Percentiles rank a stretch among this genome's conserved stretches.
Evolutionary conservation across 2,113 vertebrate species (phyloP).

Genomic region (Reinhardtius hippoglossoides): DNA sequence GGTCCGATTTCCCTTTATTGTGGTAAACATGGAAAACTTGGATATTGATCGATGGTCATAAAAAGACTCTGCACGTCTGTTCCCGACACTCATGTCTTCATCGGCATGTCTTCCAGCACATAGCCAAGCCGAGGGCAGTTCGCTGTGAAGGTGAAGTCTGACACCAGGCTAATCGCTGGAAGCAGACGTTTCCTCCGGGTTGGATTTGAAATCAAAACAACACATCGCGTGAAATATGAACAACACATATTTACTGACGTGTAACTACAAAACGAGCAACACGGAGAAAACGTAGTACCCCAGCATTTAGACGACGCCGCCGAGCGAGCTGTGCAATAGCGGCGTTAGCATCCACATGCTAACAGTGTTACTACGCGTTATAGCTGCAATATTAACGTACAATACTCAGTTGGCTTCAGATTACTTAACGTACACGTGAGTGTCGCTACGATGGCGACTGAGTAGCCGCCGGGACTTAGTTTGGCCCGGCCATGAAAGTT

Average conservation of each 20-base stretch:
- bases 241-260: background rate
- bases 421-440: fast-evolving
- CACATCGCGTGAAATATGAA: no score
- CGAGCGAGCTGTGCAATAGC: background rate
- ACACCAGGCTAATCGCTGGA: conserved; percentile 8
- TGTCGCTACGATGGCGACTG: fast-evolving
- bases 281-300: background rate
- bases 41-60: background rate
- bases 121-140: conserved; percentile 29
- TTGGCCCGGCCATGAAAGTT: conserved; percentile 57
- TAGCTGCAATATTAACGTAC: fast-evolving
- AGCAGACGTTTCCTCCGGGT: no score
- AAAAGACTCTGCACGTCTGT: background rate
- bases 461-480: background rate
- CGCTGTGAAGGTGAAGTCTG: conserved; percentile 34
- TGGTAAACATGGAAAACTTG: background rate
- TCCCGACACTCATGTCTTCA: background rate
- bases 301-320: conserved; percentile 51
- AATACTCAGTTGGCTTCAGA: fast-evolving
- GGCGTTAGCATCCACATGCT: conserved; percentile 7
- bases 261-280: background rate
- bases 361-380: background rate
- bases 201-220: background rate
- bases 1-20: background rate
- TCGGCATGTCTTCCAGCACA: conserved; percentile 33